Base-by-base conservation (phyloP, 2,888 invertebrate genomes). In the Nymphalis c-album region DNA sequence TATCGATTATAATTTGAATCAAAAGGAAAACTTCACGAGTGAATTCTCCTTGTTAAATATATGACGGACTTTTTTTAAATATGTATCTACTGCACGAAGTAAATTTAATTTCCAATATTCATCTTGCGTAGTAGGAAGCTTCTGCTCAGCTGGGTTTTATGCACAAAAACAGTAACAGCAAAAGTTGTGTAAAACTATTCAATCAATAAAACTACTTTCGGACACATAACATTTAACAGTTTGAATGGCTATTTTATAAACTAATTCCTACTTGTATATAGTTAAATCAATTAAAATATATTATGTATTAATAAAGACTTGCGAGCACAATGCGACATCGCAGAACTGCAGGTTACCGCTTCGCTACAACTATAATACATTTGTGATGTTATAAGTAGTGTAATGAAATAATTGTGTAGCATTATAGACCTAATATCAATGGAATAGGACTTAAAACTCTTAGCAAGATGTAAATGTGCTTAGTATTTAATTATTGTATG, bases 401-500 rank as follows among this genome's bases (percentile, higher is more conserved):
- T 55, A 61, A 17, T 40, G 58, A 7, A 18, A 2, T 22, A 60
- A 26, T 64, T 50, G 20, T 63, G 46, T 57, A 47, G 47, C 3
- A 70, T 60, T 64, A 40, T 63, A 46, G 57, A 50, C 3, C 51
- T 53, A 67, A 60, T 50, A n/a, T 0, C 10, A 61, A 46, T 1
- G 40, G 7, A 46, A 57, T 55, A 70, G 47, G 63, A 60, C 20
- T 63, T 48, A 60, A 7, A 35, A 16, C 13, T 62, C 48, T n/a
- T 53, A 47, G 51, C 22, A 48, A 58, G 63, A 55, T 62, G n/a
- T 59, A 22, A 16, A 31, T 57, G 71, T 63, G 63, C 63, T 66
- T 53, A 55, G 60, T 69, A 73, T 71, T 66, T 68, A 70, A 75
- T 75, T 70, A 70, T 65, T 68, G 67, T 68, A 70, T 74, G 64